Evolutionary conservation across 2,113 vertebrate genomes (phyloP), one percentile per base, ranked within the genome.

Genomic region (Mugil cephalus): DNA sequence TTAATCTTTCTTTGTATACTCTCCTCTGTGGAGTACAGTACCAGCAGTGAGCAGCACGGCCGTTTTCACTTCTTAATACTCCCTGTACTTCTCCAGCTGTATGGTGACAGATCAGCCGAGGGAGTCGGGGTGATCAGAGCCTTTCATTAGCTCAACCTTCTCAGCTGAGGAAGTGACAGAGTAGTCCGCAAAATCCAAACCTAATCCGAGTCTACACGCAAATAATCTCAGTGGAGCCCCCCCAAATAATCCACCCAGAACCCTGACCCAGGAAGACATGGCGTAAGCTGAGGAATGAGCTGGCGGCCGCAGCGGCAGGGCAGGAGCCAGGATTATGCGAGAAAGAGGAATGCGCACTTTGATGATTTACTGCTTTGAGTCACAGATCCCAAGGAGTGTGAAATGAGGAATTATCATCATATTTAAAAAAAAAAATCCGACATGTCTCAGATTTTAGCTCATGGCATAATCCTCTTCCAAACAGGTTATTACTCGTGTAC

Each of bases 111-210:
- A 84, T 76, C 69, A 52, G 38, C 30, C 60, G 54, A 21, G 18
- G 38, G 36, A 8, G 19, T 38, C 21, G 17, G 63, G n/a, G 18
- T 24, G 60, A 84, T 88, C 85, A 66, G 67, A 73, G 67, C 69
- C 72, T 65, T 87, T 93, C 90, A 91, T 92, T 91, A 93, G 82
- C 82, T 87, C 82, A 67, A 74, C 72, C 79, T 83, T 84, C 88
- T 74, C 61, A 61, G 74, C 69, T n/a, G 67, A 58, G 67, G 69
- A 83, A 87, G 79, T 72, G 83, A 91, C 82, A 87, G 77, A 86
- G 78, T 73, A 77, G 63, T 82, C 83, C 79, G 74, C 35, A 79
- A 87, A 92, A 90, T 89, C 89, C 85, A 69, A 74, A 47, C 51
- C 72, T 86, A 88, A 91, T 92, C 87, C 82, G 38, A 53, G 76